Evolutionary conservation across 2,113 vertebrate genomes (phyloP), one percentile per base, ranked within the genome.

Genomic region (Malurus cyaneus): DNA sequence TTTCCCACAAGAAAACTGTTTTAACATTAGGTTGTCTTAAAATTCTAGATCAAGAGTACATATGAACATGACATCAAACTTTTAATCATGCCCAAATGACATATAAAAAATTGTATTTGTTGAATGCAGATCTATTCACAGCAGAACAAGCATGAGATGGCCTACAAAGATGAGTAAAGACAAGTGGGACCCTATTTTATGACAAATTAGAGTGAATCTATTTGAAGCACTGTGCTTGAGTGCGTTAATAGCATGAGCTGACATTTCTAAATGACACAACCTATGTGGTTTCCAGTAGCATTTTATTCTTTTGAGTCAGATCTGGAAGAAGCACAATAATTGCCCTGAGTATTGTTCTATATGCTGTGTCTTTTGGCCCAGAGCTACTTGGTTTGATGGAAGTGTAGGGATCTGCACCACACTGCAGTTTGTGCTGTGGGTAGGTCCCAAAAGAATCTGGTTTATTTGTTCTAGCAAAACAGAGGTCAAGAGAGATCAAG

Each of bases 191-290:
- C 6, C 2, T 65, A 36, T 91, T 91, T 92, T 83, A 92, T 62
- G 69, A 70, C 26, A 78, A 83, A 83, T 66, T 91, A 34, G 54
- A 67, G 29, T n/a, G 7, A 5, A 47, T 91, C 28, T 77, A 7
- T 60, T 23, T 42, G 20, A 92, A 84, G 13, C 32, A 66, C 14
- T 42, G 12, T 34, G 24, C 14, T 46, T 62, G 24, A 76, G n/a
- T 78, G 15, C 34, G 54, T 18, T 39, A 70, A 65, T 34, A 59
- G 2, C 39, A 62, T 20, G 56, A 83, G 16, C 17, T 79, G 70
- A 20, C 41, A 78, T 91, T 96, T 89, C 61, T 91, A 74, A 92
- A 89, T 87, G 47, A 87, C 61, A 91, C 14, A 81, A 42, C 18
- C 15, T 87, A 12, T 62, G 47, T 46, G 39, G 10, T 34, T 92